Evolutionary conservation across 2,888 invertebrate genomes (phyloP).

Genomic region (Erpobdella octoculata): DNA sequence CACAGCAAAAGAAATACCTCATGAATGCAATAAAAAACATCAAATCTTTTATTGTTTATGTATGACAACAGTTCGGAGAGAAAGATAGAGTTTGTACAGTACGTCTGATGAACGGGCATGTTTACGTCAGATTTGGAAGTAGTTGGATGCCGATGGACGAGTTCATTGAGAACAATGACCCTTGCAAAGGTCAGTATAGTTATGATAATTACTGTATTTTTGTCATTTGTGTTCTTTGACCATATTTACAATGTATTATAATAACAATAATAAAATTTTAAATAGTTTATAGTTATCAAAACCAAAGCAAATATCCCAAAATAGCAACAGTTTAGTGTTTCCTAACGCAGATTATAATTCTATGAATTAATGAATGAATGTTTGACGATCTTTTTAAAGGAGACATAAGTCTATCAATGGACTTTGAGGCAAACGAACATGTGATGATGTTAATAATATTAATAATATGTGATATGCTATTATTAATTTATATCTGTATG

Average conservation of each 20-base stretch:
- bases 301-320: not conserved
- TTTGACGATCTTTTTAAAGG: not conserved
- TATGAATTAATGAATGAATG: not conserved
- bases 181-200: conserved; percentile 87
- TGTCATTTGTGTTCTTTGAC: not conserved
- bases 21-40: too few relatives aligned
- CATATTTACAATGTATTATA: too few relatives aligned
- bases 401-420: too few relatives aligned
- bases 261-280: too few relatives aligned
- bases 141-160: conserved; percentile 99
- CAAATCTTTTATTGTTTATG: too few relatives aligned
- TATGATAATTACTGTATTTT: not conserved
- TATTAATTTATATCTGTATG: not conserved
- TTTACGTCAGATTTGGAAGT: conserved; percentile 99
- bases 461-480: not conserved
- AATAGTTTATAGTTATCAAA: not conserved
- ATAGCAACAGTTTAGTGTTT: not conserved
- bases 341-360: too few relatives aligned
- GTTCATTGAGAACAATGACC: conserved; percentile 97
- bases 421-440: not conserved
- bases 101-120: conserved; percentile 91
- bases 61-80: conserved; percentile 52
- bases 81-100: conserved; percentile 66
- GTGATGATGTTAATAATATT: not conserved
- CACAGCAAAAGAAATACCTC: too few relatives aligned